Percentiles rank a stretch among this genome's conserved stretches.
Evolutionary conservation across 1,140 invertebrate genomes (phyloP).

Genomic region (Leptinotarsa defecta): DNA sequence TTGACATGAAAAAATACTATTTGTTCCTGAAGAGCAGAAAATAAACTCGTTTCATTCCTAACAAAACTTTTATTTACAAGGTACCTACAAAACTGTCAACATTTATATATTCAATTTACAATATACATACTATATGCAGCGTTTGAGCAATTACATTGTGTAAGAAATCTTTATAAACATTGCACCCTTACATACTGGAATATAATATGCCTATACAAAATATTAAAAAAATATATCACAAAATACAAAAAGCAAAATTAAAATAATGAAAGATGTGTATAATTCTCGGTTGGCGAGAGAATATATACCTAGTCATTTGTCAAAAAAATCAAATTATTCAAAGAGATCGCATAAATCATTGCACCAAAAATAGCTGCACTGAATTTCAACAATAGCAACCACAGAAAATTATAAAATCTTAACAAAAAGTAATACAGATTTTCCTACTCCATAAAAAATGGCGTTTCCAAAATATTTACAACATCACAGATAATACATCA

Average conservation of each 20-base stretch:
- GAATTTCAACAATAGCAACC: not conserved
- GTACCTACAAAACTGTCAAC: constrained; percentile 29
- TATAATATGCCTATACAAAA: constrained; percentile 19
- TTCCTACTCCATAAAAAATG: not conserved
- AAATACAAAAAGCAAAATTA: constrained; percentile 26
- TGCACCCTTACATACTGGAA: constrained; percentile 20
- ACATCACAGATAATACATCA: constrained; percentile 31
- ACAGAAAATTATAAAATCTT: not conserved
- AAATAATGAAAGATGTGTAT: constrained; percentile 31
- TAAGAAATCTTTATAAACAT: constrained; percentile 25
- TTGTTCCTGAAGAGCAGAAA: not conserved
- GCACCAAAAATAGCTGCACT: not conserved
- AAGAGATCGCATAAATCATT: not conserved
- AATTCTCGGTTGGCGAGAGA: constrained; percentile 34
- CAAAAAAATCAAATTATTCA: not conserved
- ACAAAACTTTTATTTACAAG: constrained; percentile 33
- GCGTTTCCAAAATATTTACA: constrained; percentile 31
- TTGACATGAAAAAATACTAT: no score
- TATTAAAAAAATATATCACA: constrained; percentile 25
- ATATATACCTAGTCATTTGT: not conserved
- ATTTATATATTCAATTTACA: constrained; percentile 31
- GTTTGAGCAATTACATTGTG: constrained; percentile 27
- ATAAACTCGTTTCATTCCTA: not conserved
- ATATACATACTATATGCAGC: constrained; percentile 18
- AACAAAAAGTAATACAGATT: not conserved